A percentile compares a stretch with the other conserved stretches of the same genome.
Conservation (phyloP, 2,797 vertebrate species). For the Cheirogaleus major region DNA sequence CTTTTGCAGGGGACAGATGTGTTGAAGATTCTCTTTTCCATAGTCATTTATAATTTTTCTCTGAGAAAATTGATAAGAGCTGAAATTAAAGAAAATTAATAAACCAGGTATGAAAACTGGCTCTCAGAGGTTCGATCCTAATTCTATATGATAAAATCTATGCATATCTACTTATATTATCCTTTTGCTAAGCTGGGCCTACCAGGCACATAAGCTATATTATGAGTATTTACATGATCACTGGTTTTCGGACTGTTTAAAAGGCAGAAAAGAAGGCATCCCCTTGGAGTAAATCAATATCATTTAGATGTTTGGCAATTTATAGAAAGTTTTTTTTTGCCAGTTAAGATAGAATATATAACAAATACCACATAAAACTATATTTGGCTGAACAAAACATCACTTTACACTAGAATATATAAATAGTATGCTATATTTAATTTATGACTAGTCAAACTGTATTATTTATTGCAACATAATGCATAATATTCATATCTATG, state of each 20-base stretch:
- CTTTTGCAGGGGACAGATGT: slow-evolving; percentile 8
- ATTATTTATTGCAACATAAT: slow-evolving; percentile 39
- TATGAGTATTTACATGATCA: slow-evolving; percentile 41
- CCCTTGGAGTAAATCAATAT: slow-evolving; percentile 33
- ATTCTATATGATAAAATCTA: slow-evolving; percentile 26
- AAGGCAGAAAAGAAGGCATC: slow-evolving; percentile 15
- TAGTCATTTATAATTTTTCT: slow-evolving; percentile 40
- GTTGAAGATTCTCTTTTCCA: slow-evolving; percentile 60
- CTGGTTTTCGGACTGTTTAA: background rate
- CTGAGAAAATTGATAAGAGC: slow-evolving; percentile 45
- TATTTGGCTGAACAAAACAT: slow-evolving; percentile 50
- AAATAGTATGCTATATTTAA: slow-evolving; percentile 37
- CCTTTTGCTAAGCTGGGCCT: slow-evolving; percentile 30
- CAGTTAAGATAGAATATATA: slow-evolving; percentile 32
- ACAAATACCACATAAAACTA: slow-evolving; percentile 55
- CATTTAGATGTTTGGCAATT: slow-evolving; percentile 55
- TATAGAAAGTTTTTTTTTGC: background rate
- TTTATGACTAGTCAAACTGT: slow-evolving; percentile 19
- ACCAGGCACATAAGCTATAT: slow-evolving; percentile 25
- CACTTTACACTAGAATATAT: slow-evolving; percentile 6
- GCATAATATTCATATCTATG: background rate
- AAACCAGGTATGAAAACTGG: slow-evolving; percentile 19
- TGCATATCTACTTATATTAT: slow-evolving; percentile 9
- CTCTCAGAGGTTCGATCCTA: slow-evolving; percentile 37
- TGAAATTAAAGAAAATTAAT: slow-evolving; percentile 60